Evolutionary conservation across 2,888 invertebrate species (phyloP).

Genomic region (Volucella bombylans): DNA sequence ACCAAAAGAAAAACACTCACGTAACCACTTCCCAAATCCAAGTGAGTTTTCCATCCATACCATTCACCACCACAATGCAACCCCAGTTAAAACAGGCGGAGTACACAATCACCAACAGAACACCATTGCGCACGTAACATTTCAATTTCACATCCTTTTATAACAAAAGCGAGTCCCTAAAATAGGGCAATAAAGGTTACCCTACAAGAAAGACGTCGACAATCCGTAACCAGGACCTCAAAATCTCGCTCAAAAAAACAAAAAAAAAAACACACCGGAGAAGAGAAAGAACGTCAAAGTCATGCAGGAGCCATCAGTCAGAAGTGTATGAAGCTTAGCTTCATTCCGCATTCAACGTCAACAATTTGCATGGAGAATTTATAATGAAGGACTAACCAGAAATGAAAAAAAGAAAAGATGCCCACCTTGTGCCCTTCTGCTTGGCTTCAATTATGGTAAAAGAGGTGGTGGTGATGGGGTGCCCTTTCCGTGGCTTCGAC

Average conservation of each 20-base stretch:
- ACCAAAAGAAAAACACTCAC: not conserved
- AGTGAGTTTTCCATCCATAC: conserved; percentile 9
- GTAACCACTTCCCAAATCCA: not conserved
- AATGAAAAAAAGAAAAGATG: conserved; percentile 46
- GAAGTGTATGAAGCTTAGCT: conserved; percentile 54
- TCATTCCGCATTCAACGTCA: conserved; percentile 69
- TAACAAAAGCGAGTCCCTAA: conserved; percentile 45
- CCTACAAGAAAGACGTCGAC: conserved; percentile 58
- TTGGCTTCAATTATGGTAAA: conserved; percentile 48
- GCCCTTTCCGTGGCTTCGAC: conserved; percentile 15
- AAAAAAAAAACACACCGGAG: conserved; percentile 7
- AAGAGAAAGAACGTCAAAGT: conserved; percentile 13
- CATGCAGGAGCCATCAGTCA: conserved; percentile 64
- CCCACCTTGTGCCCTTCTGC: conserved; percentile 44
- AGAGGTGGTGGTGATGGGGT: conserved; percentile 10
- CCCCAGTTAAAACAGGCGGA: not conserved
- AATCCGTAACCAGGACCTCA: conserved; percentile 42
- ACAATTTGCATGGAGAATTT: conserved; percentile 73
- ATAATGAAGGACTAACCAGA: conserved; percentile 67
- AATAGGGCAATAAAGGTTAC: conserved; percentile 44
- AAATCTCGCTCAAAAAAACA: not conserved
- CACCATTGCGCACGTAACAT: conserved; percentile 33
- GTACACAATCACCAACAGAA: conserved; percentile 1
- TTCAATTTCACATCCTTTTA: conserved; percentile 34
- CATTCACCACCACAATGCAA: not conserved